Percentiles rank a stretch among this genome's conserved stretches.
These are phyloP conservation scores for Apodemia zela DNA, from an alignment of 2,888 invertebrate species.

Conservation along the genomic window DNA sequence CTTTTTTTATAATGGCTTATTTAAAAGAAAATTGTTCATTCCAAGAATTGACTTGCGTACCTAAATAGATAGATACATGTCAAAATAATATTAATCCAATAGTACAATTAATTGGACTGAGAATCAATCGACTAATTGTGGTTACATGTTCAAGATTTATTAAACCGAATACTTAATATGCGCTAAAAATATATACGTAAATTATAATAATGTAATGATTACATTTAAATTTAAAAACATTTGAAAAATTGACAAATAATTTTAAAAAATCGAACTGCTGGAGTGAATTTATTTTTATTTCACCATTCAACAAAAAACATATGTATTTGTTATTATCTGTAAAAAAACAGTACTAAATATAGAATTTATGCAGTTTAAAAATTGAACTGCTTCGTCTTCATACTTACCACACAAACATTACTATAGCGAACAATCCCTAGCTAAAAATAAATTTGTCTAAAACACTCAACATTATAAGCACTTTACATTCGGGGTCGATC, in stretches of 20 bases:
- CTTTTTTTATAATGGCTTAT: too few relatives aligned
- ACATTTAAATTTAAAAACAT: not conserved
- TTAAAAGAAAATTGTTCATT: too few relatives aligned
- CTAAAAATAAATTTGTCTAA: constrained; percentile 20
- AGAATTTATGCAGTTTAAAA: not conserved
- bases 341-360: not conserved
- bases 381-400: not conserved
- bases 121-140: too few relatives aligned
- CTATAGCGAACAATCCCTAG: constrained; percentile 10
- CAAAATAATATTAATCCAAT: too few relatives aligned
- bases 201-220: too few relatives aligned
- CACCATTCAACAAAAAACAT: not conserved
- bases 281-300: not conserved
- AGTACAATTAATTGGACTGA: too few relatives aligned
- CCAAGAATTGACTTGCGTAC: too few relatives aligned
- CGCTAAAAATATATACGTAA: too few relatives aligned
- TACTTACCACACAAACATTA: constrained; percentile 6
- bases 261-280: too few relatives aligned
- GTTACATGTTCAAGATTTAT: too few relatives aligned
- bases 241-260: not conserved
- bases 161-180: too few relatives aligned
- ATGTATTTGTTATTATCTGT: not conserved
- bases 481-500: constrained; percentile 7
- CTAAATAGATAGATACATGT: too few relatives aligned
- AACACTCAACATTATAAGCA: constrained; percentile 23